Conservation (phyloP, 1,140 invertebrate genomes). For the Reticulitermes speratus region DNA sequence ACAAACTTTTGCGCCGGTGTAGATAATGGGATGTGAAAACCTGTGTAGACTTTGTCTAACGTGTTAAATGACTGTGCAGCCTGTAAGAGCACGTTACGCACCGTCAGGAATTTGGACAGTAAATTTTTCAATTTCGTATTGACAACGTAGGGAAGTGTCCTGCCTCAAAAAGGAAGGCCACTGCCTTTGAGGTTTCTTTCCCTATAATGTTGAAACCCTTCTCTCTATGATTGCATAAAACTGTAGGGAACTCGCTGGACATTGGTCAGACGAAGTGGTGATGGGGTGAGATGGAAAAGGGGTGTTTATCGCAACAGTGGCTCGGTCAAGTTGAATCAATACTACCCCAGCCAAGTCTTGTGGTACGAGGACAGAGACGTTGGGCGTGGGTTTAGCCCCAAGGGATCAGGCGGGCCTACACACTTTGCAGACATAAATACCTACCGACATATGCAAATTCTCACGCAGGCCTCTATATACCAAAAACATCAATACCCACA, state of each 20-base stretch:
- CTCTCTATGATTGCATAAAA: constrained; percentile 4
- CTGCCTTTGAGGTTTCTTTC: not conserved
- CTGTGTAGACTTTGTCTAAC: too few species aligned
- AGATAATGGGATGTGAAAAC: too few species aligned
- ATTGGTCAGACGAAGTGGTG: not conserved
- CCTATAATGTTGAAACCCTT: not conserved
- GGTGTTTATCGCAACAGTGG: constrained; percentile 9
- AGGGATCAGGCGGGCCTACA: not conserved
- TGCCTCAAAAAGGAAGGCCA: not conserved
- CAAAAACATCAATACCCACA: not conserved
- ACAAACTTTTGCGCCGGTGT: too few species aligned
- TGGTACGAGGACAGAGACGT: not conserved
- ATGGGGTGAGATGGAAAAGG: not conserved
- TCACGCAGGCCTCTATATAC: not conserved
- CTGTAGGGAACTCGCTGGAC: not conserved
- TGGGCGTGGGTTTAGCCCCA: not conserved
- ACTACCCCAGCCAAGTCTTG: not conserved
- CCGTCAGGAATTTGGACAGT: too few species aligned
- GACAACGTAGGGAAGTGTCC: not conserved
- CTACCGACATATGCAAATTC: not conserved
- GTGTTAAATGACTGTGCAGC: too few species aligned
- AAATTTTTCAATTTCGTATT: too few species aligned
- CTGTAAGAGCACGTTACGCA: too few species aligned
- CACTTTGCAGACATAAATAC: not conserved
- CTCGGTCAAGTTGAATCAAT: constrained; percentile 5